A percentile compares a stretch with the other conserved stretches of the same genome.
Evolutionary conservation across 2,113 vertebrate genomes (phyloP).

Genomic region (cattle (Bos taurus)): ARS-UCD2.0 NC_037343.1:43470001-43470500

Average conservation of each 20-base stretch:
- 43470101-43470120: conserved; percentile 63
- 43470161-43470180: conserved; percentile 61
- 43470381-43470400: background rate
- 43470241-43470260: background rate
- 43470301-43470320: background rate
- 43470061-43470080: conserved; percentile 47
- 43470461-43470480: background rate
- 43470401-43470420: background rate
- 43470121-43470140: conserved; percentile 63
- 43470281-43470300: background rate
- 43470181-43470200: background rate
- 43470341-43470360: background rate
- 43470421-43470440: background rate
- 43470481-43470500: background rate
- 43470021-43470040: background rate
- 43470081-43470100: conserved; percentile 64
- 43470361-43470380: conserved; percentile 61
- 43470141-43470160: conserved; percentile 57
- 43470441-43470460: background rate
- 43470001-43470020: conserved; percentile 55
- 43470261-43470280: background rate
- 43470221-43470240: background rate
- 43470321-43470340: background rate
- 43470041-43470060: conserved; percentile 54
- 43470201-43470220: background rate